These are phyloP conservation scores for Calliopum simillimum DNA, from an alignment of 2,888 invertebrate genomes.

Conservation along the genomic window DNA sequence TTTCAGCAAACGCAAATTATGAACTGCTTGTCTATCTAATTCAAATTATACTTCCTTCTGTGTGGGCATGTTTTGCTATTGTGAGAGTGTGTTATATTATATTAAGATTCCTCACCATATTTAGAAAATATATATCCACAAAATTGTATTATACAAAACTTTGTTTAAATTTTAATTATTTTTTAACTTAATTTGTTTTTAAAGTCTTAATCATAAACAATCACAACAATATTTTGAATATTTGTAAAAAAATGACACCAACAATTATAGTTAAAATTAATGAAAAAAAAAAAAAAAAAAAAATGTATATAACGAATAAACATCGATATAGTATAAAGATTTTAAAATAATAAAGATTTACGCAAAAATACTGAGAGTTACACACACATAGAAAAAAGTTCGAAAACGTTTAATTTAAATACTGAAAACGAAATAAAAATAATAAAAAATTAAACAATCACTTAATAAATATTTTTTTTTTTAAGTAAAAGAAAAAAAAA, in stretches of 20 bases:
- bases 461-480: conserved; percentile 21
- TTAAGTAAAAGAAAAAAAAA: conserved; percentile 44
- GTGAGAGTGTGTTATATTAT: too few relatives aligned
- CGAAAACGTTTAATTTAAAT: conserved; percentile 37
- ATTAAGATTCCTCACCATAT: too few relatives aligned
- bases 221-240: conserved; percentile 45
- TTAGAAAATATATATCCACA: conserved; percentile 23
- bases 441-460: conserved; percentile 21
- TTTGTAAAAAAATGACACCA: conserved; percentile 27
- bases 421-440: conserved; percentile 23
- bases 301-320: conserved; percentile 24
- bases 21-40: not conserved
- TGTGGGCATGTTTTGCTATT: not conserved
- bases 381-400: conserved; percentile 41
- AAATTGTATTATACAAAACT: not conserved
- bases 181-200: conserved; percentile 3
- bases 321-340: conserved; percentile 20
- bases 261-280: conserved; percentile 19
- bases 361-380: conserved; percentile 36
- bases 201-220: conserved; percentile 36
- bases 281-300: conserved; percentile 10
- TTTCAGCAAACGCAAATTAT: too few relatives aligned
- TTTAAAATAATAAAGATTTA: conserved; percentile 24
- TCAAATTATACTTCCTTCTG: not conserved
- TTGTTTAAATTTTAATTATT: not conserved